Base-by-base conservation (phyloP, 2,113 vertebrate genomes). In the Andinoacara biseriatus region DNA sequence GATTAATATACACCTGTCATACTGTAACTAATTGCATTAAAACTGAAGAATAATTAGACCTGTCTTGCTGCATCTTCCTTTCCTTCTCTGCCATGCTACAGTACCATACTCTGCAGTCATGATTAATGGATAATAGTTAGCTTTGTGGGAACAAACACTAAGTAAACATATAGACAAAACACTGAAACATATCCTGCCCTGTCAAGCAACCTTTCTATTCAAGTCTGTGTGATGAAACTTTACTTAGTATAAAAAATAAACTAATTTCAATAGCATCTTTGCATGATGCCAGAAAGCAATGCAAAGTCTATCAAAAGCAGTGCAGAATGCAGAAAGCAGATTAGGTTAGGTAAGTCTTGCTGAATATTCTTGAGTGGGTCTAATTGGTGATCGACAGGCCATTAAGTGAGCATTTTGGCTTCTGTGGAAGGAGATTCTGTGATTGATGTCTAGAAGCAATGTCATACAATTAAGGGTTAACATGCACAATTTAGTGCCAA, bases 1-100 rank as follows among this genome's bases (percentile, higher is more conserved):
- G 90, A 93, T 92, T 90, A 90, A 94, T 93, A 91, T 82, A 91
- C 65, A 94, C 90, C 88, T 91, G 93, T 93, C 93, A 93, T 86
- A 38, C 35, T 35, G 7, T 35, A 90, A 90, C 82, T 89, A 91
- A 94, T 90, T 92, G 90, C 57, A 86, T 90, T 92, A 89, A 86
- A 81, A 46, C 52, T 79, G 80, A 90, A 89, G 80, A 94, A 93
- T 83, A 87, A 93, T 93, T 87, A 78, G 69, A 52, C 82, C 61
- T 87, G 81, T 89, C 89, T 90, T 74, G 35, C 82, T 60, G 43
- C 57, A 72, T 91, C 90, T 83, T 86, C 75, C 77, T 85, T 84
- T 84, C 65, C 69, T 62, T 80, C 76, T 49, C 59, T 33, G 81
- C 76, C 82, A 81, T 86, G 90, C 83, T 4, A n/a, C n/a, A n/a